A percentile compares a stretch with the other conserved stretches of the same genome.
phyloP scores from a whole-genome alignment of 2,888 invertebrate species.

The Sarcophaga caerulescens region DNA sequence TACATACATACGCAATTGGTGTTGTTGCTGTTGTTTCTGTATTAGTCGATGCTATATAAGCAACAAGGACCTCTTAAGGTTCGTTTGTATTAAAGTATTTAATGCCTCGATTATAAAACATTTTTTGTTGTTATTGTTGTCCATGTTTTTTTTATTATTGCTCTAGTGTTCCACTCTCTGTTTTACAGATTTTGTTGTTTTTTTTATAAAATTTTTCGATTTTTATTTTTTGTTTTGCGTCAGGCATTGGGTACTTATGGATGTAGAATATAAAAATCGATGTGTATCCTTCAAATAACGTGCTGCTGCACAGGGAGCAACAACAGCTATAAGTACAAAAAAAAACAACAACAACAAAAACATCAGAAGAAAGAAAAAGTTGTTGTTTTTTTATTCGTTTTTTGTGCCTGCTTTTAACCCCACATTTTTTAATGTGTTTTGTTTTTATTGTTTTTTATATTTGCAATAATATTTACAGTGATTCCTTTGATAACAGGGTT shows the following conservation, averaged over 20 bases:
- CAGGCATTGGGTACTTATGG: conserved; percentile 52
- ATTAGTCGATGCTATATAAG: conserved; percentile 42
- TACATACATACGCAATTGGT: neutral
- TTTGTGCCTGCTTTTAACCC: conserved; percentile 52
- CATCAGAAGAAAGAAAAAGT: conserved; percentile 51
- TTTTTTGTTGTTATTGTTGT: conserved; percentile 32
- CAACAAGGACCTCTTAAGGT: conserved; percentile 53
- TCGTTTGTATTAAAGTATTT: conserved; percentile 59
- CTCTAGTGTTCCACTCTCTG: conserved; percentile 51
- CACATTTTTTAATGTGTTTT: conserved; percentile 21
- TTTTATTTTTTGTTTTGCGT: conserved; percentile 33
- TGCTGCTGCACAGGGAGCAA: conserved; percentile 44
- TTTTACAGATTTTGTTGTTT: conserved; percentile 36
- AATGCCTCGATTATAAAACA: conserved; percentile 62
- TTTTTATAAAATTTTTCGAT: neutral
- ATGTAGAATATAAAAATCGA: conserved; percentile 49
- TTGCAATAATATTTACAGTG: conserved; percentile 45
- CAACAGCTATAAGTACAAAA: neutral
- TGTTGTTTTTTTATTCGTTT: conserved; percentile 33
- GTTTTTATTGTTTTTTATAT: conserved; percentile 36
- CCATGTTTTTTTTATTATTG: conserved; percentile 37
- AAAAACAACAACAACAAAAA: conserved; percentile 31
- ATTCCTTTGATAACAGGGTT: neutral
- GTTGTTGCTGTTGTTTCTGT: neutral
- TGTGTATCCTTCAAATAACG: conserved; percentile 61